These are phyloP conservation scores for Anomalospiza imberbis DNA, from an alignment of 2,797 vertebrate species.

Conservation along the genomic window DNA sequence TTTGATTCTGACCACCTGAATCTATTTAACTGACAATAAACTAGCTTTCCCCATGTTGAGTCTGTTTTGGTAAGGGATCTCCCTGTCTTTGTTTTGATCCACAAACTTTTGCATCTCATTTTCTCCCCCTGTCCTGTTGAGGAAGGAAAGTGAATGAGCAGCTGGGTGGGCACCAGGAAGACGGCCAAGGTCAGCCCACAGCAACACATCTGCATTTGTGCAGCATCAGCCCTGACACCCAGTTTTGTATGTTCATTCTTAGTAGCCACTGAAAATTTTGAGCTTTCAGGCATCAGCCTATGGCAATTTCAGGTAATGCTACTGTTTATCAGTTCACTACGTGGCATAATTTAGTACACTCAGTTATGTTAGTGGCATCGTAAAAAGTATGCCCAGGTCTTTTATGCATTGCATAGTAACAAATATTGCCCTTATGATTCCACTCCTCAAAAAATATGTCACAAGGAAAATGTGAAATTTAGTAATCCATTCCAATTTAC, in stretches of 20 bases:
- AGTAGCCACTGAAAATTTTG: background rate
- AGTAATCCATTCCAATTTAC: constrained; percentile 52
- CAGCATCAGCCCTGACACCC: background rate
- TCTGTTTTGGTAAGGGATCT: background rate
- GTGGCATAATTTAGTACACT: background rate
- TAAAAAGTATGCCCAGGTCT: background rate
- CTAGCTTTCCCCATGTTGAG: background rate
- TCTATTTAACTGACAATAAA: background rate
- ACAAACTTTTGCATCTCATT: background rate
- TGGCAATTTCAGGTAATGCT: background rate
- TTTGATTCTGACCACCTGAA: background rate
- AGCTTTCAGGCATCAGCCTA: background rate
- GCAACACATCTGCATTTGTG: background rate
- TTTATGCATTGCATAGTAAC: background rate
- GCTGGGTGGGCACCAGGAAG: background rate
- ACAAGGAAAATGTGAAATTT: constrained; percentile 32
- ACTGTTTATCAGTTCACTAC: background rate
- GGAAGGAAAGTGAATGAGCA: background rate
- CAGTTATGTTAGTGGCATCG: background rate
- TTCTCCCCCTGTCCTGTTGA: background rate
- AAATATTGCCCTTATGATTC: background rate
- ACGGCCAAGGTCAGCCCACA: background rate
- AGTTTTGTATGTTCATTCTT: background rate
- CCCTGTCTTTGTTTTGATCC: background rate
- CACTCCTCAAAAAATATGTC: background rate